Evolutionary conservation across 2,888 invertebrate genomes (phyloP).

Genomic region (Lagria hirta): DNA sequence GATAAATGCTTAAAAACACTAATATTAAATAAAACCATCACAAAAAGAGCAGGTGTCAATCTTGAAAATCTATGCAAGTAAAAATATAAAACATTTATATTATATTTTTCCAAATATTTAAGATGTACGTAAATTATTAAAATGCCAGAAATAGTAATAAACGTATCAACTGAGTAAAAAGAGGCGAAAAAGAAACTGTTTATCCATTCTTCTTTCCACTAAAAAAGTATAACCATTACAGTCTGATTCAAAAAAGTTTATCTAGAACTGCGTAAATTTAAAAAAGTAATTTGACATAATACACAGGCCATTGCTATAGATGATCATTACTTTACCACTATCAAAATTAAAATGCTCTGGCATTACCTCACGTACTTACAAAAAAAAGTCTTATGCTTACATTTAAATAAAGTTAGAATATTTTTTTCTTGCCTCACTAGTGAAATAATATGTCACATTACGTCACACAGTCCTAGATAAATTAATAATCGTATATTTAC

Average conservation of each 20-base stretch:
- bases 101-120: not conserved
- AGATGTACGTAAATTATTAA: conserved; percentile 7
- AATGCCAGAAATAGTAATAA: conserved; percentile 6
- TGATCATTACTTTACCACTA: too few species aligned
- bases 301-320: too few species aligned
- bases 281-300: too few species aligned
- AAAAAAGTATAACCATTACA: not conserved
- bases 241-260: conserved; percentile 2
- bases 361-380: too few species aligned
- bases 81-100: not conserved
- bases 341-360: too few species aligned
- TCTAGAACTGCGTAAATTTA: too few species aligned
- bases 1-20: not conserved
- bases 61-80: conserved; percentile 2
- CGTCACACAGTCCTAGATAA: too few species aligned
- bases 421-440: too few species aligned
- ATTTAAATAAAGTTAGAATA: too few species aligned
- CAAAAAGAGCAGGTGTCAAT: conserved; percentile 1
- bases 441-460: too few species aligned
- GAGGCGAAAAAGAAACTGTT: conserved; percentile 1
- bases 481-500: too few species aligned
- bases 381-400: too few species aligned
- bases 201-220: conserved; percentile 1
- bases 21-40: not conserved
- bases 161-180: conserved; percentile 7